phyloP scores from a whole-genome alignment of 2,888 invertebrate species.

The Mantis religiosa region DNA sequence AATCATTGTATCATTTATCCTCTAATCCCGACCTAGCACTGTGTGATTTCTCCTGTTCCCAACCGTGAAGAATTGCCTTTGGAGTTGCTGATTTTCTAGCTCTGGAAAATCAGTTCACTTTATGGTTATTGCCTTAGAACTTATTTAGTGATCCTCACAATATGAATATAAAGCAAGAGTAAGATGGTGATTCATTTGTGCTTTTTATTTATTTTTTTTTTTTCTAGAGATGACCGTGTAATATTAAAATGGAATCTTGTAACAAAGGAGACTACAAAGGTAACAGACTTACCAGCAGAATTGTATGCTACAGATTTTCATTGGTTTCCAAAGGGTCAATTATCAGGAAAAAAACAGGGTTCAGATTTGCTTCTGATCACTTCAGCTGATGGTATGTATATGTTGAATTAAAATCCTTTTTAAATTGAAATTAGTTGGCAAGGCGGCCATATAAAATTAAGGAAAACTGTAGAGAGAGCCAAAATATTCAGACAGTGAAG shows the following conservation, averaged over 20 bases:
- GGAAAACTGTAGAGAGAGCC: too few relatives aligned
- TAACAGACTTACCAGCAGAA: slow-evolving; percentile 76
- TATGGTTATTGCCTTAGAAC: too few relatives aligned
- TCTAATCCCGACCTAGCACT: too few relatives aligned
- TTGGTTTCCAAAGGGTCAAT: slow-evolving; percentile 66
- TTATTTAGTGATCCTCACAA: too few relatives aligned
- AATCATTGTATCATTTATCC: too few relatives aligned
- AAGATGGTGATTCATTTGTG: neutral
- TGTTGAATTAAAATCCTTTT: neutral
- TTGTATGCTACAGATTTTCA: slow-evolving; percentile 88
- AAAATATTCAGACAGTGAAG: too few relatives aligned
- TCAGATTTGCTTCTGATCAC: slow-evolving; percentile 81
- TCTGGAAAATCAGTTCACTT: too few relatives aligned
- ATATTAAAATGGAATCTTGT: slow-evolving; percentile 85
- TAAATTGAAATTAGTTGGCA: too few relatives aligned
- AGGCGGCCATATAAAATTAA: too few relatives aligned
- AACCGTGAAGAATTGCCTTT: too few relatives aligned
- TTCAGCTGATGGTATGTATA: slow-evolving; percentile 75
- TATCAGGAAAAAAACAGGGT: slow-evolving; percentile 45
- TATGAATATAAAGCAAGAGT: slow-evolving; percentile 24
- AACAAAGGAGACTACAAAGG: slow-evolving; percentile 68
- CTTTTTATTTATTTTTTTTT: slow-evolving; percentile 35
- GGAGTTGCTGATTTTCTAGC: too few relatives aligned
- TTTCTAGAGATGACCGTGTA: slow-evolving; percentile 83
- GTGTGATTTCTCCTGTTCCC: too few relatives aligned